Base-by-base conservation (phyloP, 2,113 vertebrate genomes). In the Oreochromis tanganicae region DNA sequence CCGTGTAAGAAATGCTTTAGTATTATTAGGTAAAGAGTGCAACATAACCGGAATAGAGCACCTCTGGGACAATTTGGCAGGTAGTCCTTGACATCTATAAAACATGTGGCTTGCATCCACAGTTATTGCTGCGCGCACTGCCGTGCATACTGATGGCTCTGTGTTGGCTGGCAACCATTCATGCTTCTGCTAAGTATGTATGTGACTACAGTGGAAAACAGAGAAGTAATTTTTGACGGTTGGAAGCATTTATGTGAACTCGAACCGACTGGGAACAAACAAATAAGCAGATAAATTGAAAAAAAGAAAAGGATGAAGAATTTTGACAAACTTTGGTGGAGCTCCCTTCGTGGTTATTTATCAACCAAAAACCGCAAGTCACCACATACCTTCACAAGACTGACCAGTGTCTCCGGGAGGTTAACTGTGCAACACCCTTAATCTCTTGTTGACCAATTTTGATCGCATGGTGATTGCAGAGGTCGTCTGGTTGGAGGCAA, bases 71-170 rank as follows among this genome's bases (percentile, higher is more conserved):
- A 68, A 56, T 86, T 87, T 90, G 83, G 79, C 89, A 90, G 86
- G 80, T 81, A 50, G 89, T 84, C 75, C 46, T 46, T 84, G 89
- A 90, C 79, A 90, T 89, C 87, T 85, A 91, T 92, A 90, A 93
- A 93, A 87, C 73, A 86, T 84, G 87, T 81, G 82, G 50, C 82
- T 38, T 87, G 84, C 68, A 27, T 81, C 59, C 79, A 90, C 75
- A 88, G 80, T 41, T 86, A 73, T 84, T 88, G 80, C 61, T 79
- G 17, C 32, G 85, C 17, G 36, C 78, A 36, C 9, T 52, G 83
- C 82, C 3, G 3, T 9, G 46, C 80, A 91, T 90, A 83, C 85
- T 83, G 83, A 93, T 94, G 59, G 24, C 29, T 82, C 50, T n/a
- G 59, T 87, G 79, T 80, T 61, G 38, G 84, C 27, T 75, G 32